Conservation (phyloP, 2,888 invertebrate species). For the Sarcophaga caerulescens region DNA sequence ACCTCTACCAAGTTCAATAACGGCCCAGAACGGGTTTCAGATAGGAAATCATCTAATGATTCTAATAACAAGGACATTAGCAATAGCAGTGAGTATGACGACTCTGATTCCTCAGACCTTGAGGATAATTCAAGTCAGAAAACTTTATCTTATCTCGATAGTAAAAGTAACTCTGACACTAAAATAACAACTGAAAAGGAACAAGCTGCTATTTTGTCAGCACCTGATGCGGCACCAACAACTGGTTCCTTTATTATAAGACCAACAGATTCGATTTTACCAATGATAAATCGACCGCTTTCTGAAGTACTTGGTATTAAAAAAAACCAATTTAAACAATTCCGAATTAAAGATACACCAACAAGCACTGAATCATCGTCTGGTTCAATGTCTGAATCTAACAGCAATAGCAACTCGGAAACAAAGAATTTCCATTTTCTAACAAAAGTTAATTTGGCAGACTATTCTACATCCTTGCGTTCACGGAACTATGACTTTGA, state of each 20-base stretch:
- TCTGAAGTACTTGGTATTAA: constrained; percentile 81
- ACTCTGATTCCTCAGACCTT: constrained; percentile 68
- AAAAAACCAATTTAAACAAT: constrained; percentile 81
- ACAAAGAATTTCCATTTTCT: constrained; percentile 74
- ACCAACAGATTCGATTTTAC: constrained; percentile 78
- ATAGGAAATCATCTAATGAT: constrained; percentile 66
- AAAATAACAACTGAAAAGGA: constrained; percentile 68
- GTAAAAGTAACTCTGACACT: constrained; percentile 65
- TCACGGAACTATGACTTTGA: constrained; percentile 78
- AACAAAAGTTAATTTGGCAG: constrained; percentile 79
- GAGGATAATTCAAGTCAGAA: constrained; percentile 66
- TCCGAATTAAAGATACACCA: constrained; percentile 79
- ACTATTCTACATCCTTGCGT: constrained; percentile 76
- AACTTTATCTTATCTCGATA: constrained; percentile 44
- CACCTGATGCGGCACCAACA: constrained; percentile 61
- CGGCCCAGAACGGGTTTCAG: constrained; percentile 41
- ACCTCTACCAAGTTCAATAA: constrained; percentile 79
- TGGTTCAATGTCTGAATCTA: constrained; percentile 66
- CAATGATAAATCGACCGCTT: constrained; percentile 81
- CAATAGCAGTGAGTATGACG: constrained; percentile 69
- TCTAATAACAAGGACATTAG: constrained; percentile 68
- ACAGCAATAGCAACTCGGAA: constrained; percentile 61
- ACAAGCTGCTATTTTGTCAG: constrained; percentile 70
- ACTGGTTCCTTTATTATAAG: constrained; percentile 75
- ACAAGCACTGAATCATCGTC: constrained; percentile 72